Evolutionary conservation across 2,113 vertebrate genomes (phyloP), one percentile per base, ranked within the genome.

Genomic region (Aegotheles bennettii): DNA sequence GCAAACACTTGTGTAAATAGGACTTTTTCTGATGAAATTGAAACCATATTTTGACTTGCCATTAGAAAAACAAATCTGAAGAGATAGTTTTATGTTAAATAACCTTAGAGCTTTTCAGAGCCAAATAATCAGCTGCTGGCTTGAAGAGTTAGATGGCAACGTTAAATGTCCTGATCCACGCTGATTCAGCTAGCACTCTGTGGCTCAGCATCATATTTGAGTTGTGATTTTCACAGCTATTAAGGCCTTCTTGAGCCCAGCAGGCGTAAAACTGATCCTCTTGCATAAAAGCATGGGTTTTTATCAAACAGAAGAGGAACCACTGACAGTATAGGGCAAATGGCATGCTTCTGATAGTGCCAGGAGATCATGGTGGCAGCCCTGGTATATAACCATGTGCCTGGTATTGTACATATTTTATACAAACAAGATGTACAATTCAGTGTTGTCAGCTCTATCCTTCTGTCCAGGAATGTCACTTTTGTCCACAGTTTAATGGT

Each of bases 1-100:
- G 83, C 93, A 92, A 94, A 94, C 89, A 94, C 93, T 97, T 94
- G 90, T 93, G 63, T 67, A 96, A 96, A 96, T 78, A 96, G 51
- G 48, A 76, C 48, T 76, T 84, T 90, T 90, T 89, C 85, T 74
- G 67, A 94, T 88, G 36, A 94, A 96, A 95, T 92, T 93, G 89
- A 93, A 97, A 96, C 90, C 95, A 91, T 93, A 96, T 95, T 96
- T 92, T 93, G 78, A 91, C 80, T 94, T 93, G 24, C 64, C 7
- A 6, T 92, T 91, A 93, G 68, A 93, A 95, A 96, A 96, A 93
- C 48, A 96, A 96, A 95, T 75, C 79, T 61, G 35, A 89, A 88
- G 77, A 86, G 56, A 93, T 92, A 91, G 85, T 53, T 83, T 50
- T 11, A 50, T 35, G 60, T 54, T 90, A 76, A 86, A 95, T 73